phyloP scores from a whole-genome alignment of 1,140 invertebrate species.

The Vollenhovia emeryi region DNA sequence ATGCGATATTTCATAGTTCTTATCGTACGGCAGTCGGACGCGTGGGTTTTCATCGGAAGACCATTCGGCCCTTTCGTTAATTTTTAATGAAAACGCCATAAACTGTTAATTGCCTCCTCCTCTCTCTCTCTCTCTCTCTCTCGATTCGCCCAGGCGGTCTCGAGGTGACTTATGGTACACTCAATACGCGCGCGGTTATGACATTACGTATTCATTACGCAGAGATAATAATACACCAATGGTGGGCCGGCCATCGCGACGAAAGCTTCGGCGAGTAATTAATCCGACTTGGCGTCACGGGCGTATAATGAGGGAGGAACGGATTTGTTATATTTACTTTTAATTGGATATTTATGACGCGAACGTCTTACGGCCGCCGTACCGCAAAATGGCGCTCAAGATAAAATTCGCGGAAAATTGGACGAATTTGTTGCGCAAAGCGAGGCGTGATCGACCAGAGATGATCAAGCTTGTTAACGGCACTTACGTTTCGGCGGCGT shows the following conservation, averaged over 20 bases:
- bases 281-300: slow-evolving; percentile 19
- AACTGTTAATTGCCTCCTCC: slow-evolving; percentile 33
- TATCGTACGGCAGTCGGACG: not conserved
- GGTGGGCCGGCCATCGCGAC: not conserved
- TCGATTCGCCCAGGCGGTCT: slow-evolving; percentile 6
- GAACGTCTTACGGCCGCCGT: not conserved
- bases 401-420: slow-evolving; percentile 7
- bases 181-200: not conserved
- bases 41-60: not conserved
- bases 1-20: not conserved
- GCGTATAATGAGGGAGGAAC: slow-evolving; percentile 31
- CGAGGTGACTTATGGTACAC: slow-evolving; percentile 19
- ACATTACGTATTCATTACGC: slow-evolving; percentile 48
- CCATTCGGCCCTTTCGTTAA: not conserved
- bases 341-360: slow-evolving; percentile 47
- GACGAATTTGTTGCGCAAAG: slow-evolving; percentile 1
- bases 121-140: too few relatives aligned
- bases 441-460: not conserved
- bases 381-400: slow-evolving; percentile 10
- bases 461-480: not conserved
- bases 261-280: slow-evolving; percentile 45
- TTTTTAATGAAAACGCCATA: slow-evolving; percentile 38
- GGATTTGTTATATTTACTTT: slow-evolving; percentile 31
- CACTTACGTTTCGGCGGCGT: not conserved
- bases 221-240: slow-evolving; percentile 29